Evolutionary conservation across 2,113 vertebrate genomes (phyloP), one percentile per base, ranked within the genome.

Genomic region (Podocnemis expansa): DNA sequence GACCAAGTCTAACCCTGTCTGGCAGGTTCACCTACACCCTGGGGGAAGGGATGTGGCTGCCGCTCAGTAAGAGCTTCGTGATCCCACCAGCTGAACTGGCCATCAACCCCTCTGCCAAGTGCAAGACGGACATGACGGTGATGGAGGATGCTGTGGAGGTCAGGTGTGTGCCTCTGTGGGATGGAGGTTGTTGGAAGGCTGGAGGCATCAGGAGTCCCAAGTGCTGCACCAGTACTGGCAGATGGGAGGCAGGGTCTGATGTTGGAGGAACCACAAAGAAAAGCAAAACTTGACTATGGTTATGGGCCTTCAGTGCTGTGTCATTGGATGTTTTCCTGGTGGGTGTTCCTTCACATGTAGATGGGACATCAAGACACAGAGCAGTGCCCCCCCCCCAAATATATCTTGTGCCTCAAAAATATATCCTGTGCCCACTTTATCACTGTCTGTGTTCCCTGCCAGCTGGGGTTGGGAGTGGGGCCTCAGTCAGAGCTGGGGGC

Each of bases 111-210:
- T 99, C 99, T 1, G 99, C 99, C 47, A 99, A 99, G 97, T 99
- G 99, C 95, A 99, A 99, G 98, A 99, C 99, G 0, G 99, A 99
- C 97, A 99, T 99, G 99, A 99, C 99, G 0, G 99, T 99, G 96
- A 99, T 99, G 99, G 99, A 99, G 95, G 99, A 99, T 0, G 99
- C 99, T 0, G 99, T 99, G 95, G 99, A 99, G 85, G 99, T 99
- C 96, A 98, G 99, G 99, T 99, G 91, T 97, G 98, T 91, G 34
- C 0, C 0, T 17, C 1, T 0, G 1, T 5, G 2, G 12, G 3
- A 3, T 19, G 1, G 22, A 49, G 85, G 27, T 29, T 27, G 79
- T 45, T 34, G 41, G 13, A 31, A 34, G 13, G 24, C 25, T 0
- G 3, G 73, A 5, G 55, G 19, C 0, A 8, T 1, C 10, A 12